Evolutionary conservation across 2,888 invertebrate species (phyloP), one percentile per base, ranked within the genome.

Genomic region (Orchestes rusci): DNA sequence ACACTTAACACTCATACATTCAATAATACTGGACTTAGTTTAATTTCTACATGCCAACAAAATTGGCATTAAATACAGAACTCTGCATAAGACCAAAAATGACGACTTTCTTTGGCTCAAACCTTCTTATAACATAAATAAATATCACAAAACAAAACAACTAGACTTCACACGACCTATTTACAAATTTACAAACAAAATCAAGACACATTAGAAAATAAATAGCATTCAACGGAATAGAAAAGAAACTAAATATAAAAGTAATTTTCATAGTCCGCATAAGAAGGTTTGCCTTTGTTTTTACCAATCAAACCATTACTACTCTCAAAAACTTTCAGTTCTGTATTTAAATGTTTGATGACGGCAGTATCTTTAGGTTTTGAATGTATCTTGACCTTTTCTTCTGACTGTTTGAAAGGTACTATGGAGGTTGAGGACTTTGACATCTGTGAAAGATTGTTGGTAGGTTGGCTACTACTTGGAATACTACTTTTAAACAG

Each of bases 191-290:
- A 30, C 32, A 43, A 10, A 16, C n/a, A 29, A 8, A 2, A 5
- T 12, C 3, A n/a, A n/a, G n/a, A n/a, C n/a, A n/a, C n/a, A n/a
- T n/a, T 12, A 19, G 2, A 20, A 15, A 27, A 37, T 27, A 37
- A 2, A 16, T 15, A 2, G 28, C 13, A 3, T 27, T 3, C n/a
- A n/a, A n/a, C n/a, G n/a, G n/a, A n/a, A n/a, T n/a, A n/a, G n/a
- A n/a, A n/a, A n/a, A n/a, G n/a, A n/a, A n/a, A n/a, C 39, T 35
- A 80, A 59, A 80, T 80, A 60, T 79, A 80, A 59, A 80, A 75
- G 62, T 77, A 80, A 65, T 80, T 79, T 59, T 80, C 79, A 58
- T 80, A 79, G 54, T 79, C 76, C 31, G 77, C 74, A 55, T 77
- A 79, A 4, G 73, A 68, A 41, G 72, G 68, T 34, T 45, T 40